These are phyloP conservation scores for Lithobates sylvaticus DNA, from an alignment of 2,797 vertebrate species.

Conservation along the genomic window DNA sequence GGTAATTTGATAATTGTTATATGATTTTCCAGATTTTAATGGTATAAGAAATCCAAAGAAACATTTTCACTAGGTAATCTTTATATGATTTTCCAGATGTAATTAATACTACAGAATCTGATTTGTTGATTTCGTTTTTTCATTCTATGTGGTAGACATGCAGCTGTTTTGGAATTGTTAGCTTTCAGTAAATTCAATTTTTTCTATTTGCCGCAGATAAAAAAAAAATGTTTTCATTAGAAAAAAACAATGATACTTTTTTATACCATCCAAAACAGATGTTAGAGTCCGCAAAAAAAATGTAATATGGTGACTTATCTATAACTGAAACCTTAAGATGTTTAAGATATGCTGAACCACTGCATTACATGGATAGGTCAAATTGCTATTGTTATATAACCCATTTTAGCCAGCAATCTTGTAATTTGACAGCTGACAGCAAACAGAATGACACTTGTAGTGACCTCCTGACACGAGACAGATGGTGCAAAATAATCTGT, in stretches of 20 bases:
- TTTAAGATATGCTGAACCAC: conserved; percentile 12
- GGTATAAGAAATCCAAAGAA: no score
- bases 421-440: conserved; percentile 63
- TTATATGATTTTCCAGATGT: no score
- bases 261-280: background rate
- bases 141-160: background rate
- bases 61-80: no score
- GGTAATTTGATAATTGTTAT: no score
- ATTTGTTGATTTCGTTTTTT: no score
- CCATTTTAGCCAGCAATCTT: conserved; percentile 25
- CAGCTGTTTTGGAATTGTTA: background rate
- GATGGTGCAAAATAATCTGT: conserved; percentile 51
- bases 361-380: background rate
- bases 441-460: conserved; percentile 62
- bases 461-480: conserved; percentile 64
- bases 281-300: background rate
- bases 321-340: background rate
- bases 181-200: background rate
- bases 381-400: conserved; percentile 21
- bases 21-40: no score
- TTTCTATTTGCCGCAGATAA: background rate
- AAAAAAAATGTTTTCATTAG: no score
- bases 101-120: no score
- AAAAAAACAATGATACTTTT: background rate
- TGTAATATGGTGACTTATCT: background rate